Evolutionary conservation across 2,797 vertebrate genomes (phyloP).

Genomic region (Crax fasciolata): DNA sequence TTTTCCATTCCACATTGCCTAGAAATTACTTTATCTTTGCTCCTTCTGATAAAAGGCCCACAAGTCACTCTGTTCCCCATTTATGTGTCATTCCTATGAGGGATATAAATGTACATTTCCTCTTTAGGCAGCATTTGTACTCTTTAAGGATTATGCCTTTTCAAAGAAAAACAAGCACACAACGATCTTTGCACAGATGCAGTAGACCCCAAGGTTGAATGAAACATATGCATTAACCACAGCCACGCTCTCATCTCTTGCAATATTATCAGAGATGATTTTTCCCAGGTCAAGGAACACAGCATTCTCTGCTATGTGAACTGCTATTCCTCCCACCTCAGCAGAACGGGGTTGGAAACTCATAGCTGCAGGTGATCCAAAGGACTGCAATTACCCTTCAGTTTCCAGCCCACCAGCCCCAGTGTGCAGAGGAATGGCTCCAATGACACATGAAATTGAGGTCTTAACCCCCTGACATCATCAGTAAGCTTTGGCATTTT

Average conservation of each 20-base stretch:
- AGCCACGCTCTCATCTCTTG: accelerated
- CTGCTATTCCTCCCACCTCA: background rate
- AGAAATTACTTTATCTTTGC: background rate
- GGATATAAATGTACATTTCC: background rate
- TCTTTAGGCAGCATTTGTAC: background rate
- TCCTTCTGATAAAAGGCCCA: background rate
- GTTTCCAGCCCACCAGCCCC: background rate
- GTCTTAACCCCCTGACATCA: constrained; percentile 36
- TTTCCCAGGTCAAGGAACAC: background rate
- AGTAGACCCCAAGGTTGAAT: background rate
- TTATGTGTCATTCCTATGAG: too few relatives aligned
- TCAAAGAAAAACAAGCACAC: background rate
- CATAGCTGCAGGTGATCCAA: background rate
- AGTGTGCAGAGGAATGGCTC: background rate
- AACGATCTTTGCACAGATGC: background rate
- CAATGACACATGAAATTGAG: constrained; percentile 71
- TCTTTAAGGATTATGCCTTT: background rate
- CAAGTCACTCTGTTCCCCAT: accelerated
- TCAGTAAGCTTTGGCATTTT: constrained; percentile 56
- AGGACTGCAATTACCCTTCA: constrained; percentile 1
- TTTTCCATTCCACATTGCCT: too few relatives aligned
- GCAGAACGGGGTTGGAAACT: background rate
- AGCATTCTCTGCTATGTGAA: background rate
- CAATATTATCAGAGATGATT: background rate
- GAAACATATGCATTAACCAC: accelerated